Evolutionary conservation across 2,797 vertebrate species (phyloP), one percentile per base, ranked within the genome.

Genomic region (Channa striata): DNA sequence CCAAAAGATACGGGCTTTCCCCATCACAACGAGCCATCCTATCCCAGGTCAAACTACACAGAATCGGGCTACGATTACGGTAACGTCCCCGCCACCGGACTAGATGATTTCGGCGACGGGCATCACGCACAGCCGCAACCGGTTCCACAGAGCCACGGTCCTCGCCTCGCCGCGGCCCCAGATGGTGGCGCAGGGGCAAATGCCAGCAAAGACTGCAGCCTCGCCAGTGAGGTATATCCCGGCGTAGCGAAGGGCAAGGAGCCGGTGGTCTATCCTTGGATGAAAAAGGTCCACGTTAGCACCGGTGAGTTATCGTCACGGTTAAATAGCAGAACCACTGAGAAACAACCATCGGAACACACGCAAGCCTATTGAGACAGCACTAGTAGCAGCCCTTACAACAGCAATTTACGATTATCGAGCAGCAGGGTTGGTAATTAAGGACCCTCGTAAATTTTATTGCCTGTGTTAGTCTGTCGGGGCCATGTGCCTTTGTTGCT

Each of bases 201-300:
- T 80, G 85, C 92, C 87, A 86, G 87, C 84, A 94, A 95, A 90
- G 94, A 93, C 89, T 95, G 94, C 91, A 94, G 93, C 90, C 90
- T 94, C 81, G 91, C 90, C 90, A 75, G 64, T 72, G 94, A 94
- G 87, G 90, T 90, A 63, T 92, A 93, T 85, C 88, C 94, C 72
- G 90, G 92, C 84, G 86, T 87, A 65, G 92, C 91, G 90, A 95
- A 95, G 90, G 93, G 93, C 87, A 97, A 96, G 87, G 97, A 98
- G 90, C 97, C 97, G 74, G 96, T 99, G 91, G 97, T 99, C 69
- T 99, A 99, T 80, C 97, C 97, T 36, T 99, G 97, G 97, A 99
- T 99, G 97, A 99, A 98, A 95, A 99, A 98, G 94, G 96, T 98
- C 90, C 97, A 99, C 93, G 95, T 96, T 93, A 97, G 90, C 94